Percentiles rank a stretch among this genome's conserved stretches.
Evolutionary conservation across 2,888 invertebrate species (phyloP).

Genomic region (Cataglyphis livida): DNA sequence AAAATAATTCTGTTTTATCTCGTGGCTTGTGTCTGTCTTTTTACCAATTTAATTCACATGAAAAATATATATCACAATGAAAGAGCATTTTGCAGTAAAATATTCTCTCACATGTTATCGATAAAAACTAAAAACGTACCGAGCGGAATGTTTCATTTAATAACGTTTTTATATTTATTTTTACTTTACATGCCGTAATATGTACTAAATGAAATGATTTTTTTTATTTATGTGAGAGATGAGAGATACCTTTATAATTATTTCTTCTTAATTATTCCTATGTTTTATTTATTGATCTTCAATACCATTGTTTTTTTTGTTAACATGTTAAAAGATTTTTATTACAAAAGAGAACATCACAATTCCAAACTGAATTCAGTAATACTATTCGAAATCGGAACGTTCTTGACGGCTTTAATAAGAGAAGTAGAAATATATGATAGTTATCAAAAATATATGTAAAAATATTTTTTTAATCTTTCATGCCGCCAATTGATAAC

Average conservation of each 20-base stretch:
- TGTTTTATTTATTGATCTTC: not conserved
- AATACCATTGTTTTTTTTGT: not conserved
- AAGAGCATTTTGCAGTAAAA: not conserved
- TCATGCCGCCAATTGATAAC: not conserved
- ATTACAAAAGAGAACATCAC: not conserved
- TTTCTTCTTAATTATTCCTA: not conserved
- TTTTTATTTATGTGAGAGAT: not conserved
- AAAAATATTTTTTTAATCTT: not conserved
- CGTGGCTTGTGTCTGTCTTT: not conserved
- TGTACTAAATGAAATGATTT: slow-evolving; percentile 6
- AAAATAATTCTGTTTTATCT: not conserved
- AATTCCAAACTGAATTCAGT: not conserved
- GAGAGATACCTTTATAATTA: not conserved
- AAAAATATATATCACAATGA: slow-evolving; percentile 29
- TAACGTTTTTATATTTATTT: slow-evolving; percentile 8
- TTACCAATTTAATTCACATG: not conserved
- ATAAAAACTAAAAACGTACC: slow-evolving; percentile 13
- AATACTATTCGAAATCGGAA: not conserved
- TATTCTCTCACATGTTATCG: not conserved
- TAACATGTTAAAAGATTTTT: not conserved
- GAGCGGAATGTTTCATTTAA: slow-evolving; percentile 2
- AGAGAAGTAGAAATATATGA: not conserved
- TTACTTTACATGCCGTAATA: not conserved
- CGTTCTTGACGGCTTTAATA: not conserved
- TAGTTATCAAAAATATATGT: not conserved